phyloP scores from a whole-genome alignment of 2,113 vertebrate species.

The Caranx melampygus region DNA sequence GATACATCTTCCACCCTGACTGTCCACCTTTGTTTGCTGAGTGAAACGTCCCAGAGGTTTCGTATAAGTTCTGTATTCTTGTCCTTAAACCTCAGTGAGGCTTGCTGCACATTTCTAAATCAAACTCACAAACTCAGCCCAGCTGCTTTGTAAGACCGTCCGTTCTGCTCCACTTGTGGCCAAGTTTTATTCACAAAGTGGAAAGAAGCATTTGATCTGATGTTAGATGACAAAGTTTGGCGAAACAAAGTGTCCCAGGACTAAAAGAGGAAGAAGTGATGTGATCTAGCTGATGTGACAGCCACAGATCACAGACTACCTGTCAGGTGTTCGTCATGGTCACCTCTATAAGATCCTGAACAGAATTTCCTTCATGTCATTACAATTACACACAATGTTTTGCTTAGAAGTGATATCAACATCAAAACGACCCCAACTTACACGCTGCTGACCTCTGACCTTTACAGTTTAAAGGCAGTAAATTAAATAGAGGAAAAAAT shows the following conservation, averaged over 20 bases:
- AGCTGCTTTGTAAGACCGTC: neutral
- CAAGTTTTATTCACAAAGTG: conserved; percentile 10
- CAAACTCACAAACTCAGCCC: neutral
- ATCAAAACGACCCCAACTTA: conserved; percentile 22
- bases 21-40: no score
- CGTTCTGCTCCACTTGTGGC: no score
- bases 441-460: conserved; percentile 27
- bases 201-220: neutral
- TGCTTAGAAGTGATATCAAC: conserved; percentile 32
- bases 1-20: no score
- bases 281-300: neutral
- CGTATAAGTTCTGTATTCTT: no score
- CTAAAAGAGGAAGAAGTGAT: neutral
- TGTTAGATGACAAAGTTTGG: neutral
- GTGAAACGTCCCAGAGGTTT: no score
- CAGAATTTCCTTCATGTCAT: neutral
- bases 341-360: neutral
- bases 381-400: neutral
- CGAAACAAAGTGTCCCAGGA: neutral
- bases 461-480: conserved; percentile 16
- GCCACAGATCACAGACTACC: neutral
- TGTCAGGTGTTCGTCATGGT: neutral
- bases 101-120: neutral
- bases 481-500: conserved; percentile 32
- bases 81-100: no score